Evolutionary conservation across 2,113 vertebrate genomes (phyloP), one percentile per base, ranked within the genome.

Genomic region (Trichechus manatus): DNA sequence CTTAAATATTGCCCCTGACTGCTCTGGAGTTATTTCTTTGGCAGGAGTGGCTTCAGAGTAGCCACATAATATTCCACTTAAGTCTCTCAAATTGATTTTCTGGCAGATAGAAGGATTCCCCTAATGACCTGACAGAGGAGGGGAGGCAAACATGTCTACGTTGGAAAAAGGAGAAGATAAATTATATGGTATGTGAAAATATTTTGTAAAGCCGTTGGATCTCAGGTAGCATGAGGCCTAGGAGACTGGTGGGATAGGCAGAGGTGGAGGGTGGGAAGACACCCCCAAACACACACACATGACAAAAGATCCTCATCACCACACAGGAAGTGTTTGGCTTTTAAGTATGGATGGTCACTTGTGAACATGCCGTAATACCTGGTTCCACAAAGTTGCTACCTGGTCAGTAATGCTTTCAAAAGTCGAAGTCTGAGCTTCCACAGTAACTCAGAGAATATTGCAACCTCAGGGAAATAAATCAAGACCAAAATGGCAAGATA

Each of bases 401-500:
- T 68, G 2, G 94, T 97, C 97, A 97, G 0, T 22, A 63, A 93
- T 70, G 91, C 82, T 88, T 89, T 81, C 88, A 92, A 97, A 91
- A 98, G 92, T 77, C 10, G 1, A 98, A 94, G 77, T 96, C 75
- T 75, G 78, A 97, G 80, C 47, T 87, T 96, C 50, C 63, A 87
- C 56, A 89, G 93, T 92, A 92, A 90, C 82, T 74, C 72, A 93
- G 79, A 96, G 96, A 98, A 83, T 87, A 96, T 6, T 95, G 84
- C 33, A 98, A 83, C 72, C 63, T 79, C 77, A 78, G 85, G 96
- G 96, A 98, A 98, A 98, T 97, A 98, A 98, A 98, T 98, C 97
- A 96, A 96, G 95, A 93, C 79, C 85, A 94, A 97, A 98, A 98
- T 94, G 53, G 94, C 89, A 97, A 89, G 95, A 92, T 91, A 97